Conservation (phyloP, 2,797 vertebrate species). For the Hapalemur alaotrensis region DNA sequence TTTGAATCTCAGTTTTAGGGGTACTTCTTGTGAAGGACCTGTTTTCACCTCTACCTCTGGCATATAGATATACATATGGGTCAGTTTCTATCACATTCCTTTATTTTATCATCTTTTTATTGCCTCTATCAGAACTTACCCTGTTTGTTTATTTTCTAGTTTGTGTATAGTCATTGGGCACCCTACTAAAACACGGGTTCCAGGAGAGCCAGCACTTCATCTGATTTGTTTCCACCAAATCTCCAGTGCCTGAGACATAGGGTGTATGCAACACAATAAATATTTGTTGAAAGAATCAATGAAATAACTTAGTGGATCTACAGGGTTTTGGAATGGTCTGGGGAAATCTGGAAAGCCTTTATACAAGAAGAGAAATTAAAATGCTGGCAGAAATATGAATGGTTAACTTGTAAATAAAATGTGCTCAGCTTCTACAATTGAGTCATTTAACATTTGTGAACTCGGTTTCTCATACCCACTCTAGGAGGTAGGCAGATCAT, state of each 20-base stretch:
- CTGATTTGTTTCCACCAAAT: neutral
- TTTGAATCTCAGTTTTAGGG: neutral
- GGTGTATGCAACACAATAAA: neutral
- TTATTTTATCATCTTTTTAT: neutral
- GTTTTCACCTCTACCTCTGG: neutral
- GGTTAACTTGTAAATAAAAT: neutral
- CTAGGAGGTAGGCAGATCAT: neutral
- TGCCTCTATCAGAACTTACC: too few species aligned
- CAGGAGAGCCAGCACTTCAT: neutral
- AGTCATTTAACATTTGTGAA: neutral
- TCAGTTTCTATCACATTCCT: neutral
- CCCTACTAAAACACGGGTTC: neutral
- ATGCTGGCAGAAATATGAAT: neutral
- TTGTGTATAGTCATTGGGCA: neutral
- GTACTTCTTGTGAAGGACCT: neutral
- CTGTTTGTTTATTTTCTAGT: neutral
- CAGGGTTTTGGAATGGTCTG: neutral
- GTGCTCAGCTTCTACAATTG: neutral
- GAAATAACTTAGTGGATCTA: neutral
- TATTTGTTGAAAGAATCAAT: neutral
- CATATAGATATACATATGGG: rapidly evolving
- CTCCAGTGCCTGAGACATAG: neutral
- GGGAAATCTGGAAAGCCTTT: neutral
- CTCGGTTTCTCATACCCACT: neutral
- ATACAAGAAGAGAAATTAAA: neutral